Evolutionary conservation across 1,140 invertebrate genomes (phyloP).

Genomic region (Drosophila repleta): DNA sequence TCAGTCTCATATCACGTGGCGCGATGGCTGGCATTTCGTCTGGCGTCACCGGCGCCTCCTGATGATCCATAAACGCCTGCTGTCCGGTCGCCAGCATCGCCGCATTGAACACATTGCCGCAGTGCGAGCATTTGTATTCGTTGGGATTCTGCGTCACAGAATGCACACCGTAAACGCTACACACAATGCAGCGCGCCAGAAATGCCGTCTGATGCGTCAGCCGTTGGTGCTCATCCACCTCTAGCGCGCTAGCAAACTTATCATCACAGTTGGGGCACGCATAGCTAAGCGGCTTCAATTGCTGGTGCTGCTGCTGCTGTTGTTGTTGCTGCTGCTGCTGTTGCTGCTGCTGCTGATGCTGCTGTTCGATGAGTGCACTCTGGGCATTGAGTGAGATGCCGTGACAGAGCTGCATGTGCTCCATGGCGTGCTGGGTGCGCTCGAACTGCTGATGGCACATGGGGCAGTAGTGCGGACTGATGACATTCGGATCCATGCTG

Average conservation of each 20-base stretch:
- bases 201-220: conserved; percentile 75
- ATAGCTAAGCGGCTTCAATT: conserved; percentile 61
- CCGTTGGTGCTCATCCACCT: conserved; percentile 77
- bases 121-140: conserved; percentile 79
- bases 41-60: conserved; percentile 74
- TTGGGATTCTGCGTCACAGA: conserved; percentile 76
- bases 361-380: conserved; percentile 59
- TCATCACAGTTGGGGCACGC: conserved; percentile 79
- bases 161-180: conserved; percentile 76
- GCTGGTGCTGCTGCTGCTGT: conserved; percentile 60
- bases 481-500: conserved; percentile 77
- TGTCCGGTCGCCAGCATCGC: conserved; percentile 71
- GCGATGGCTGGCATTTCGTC: conserved; percentile 77
- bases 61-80: conserved; percentile 76
- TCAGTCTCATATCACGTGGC: conserved; percentile 82
- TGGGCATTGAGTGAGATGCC: conserved; percentile 62
- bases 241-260: conserved; percentile 71
- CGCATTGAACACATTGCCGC: conserved; percentile 71
- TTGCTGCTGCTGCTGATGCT: conserved; percentile 50
- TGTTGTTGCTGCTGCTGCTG: conserved; percentile 57
- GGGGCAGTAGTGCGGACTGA: conserved; percentile 71
- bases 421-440: conserved; percentile 64
- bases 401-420: conserved; percentile 80
- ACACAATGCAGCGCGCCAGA: conserved; percentile 73
- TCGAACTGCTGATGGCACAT: conserved; percentile 81